Base-by-base conservation (phyloP, 2,888 invertebrate species). In the Liodrosophila aerea region DNA sequence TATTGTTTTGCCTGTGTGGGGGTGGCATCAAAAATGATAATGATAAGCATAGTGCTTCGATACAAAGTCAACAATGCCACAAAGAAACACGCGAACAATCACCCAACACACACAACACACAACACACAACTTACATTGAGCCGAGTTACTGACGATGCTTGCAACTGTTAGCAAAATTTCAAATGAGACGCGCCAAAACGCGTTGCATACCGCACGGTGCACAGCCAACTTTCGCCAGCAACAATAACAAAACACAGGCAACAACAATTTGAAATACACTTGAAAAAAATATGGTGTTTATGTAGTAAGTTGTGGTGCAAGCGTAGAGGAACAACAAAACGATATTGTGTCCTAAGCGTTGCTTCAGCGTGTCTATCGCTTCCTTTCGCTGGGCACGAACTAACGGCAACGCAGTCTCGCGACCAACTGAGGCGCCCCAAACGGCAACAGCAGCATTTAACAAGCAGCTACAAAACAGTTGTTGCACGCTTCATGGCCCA, bases 381-480 rank as follows among this genome's bases (percentile, higher is more conserved):
- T 66, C 30, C 60, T 56, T 39, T 7, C 44, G 53, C 64, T 57
- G 51, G 52, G 44, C 43, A 73, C 77, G 71, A 74, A 69, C 73
- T 66, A 77, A 81, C 78, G 61, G 63, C 74, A 61, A 69, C 71
- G 80, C 80, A 72, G 80, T 77, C 77, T 69, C 80, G 77, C 81
- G 81, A 82, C 81, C 82, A 80, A 81, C 81, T 81, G 81, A 80
- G 62, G 76, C 66, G 62, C 60, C 58, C 50, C 37, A 46, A 66
- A 62, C 64, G 51, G 39, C 60, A 49, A 64, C 77, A 72, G 62
- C 65, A 61, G 57, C 76, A 80, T 81, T 81, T 80, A 80, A 82
- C 67, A 64, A 76, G 63, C 65, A 68, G 65, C 72, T 58, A 51
- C 64, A 63, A 60, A 41, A 7, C 27, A 8, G 40, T 8, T 11